Evolutionary conservation across 2,888 invertebrate genomes (phyloP), one percentile per base, ranked within the genome.

Genomic region (Zygothrica quintamaculata): DNA sequence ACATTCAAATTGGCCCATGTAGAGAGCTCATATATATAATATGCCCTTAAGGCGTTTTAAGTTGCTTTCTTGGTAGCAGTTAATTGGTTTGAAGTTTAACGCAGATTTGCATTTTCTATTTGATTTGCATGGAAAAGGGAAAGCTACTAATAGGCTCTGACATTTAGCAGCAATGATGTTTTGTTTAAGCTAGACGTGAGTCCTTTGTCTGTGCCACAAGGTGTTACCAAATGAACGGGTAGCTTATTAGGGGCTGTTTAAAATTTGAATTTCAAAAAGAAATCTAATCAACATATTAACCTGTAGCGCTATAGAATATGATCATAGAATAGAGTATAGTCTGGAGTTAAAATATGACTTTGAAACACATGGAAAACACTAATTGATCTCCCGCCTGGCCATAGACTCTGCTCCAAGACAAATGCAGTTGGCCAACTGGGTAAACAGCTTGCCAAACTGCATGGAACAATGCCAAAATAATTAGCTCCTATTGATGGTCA

Each of bases 41-140:
- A 43, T 71, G 61, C 62, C 85, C 79, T 62, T 72, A 74, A 81
- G 86, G 84, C 84, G 81, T 71, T 71, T 64, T 85, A 85, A 79
- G 84, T 74, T 74, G 65, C 77, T 85, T 84, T 69, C 67, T 73
- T 74, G 84, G 81, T 51, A 77, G 74, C 69, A 70, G 65, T 84
- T 82, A 82, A 82, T 82, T 82, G 82, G 82, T 80, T 82, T 77
- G 77, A 81, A 84, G 81, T 77, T 74, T 80, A 70, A 62, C 78
- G 67, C 62, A 50, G 47, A 81, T 76, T 80, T 80, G 82, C 76
- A 82, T 78, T 71, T 68, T 26, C 29, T 62, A 65, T 70, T 52
- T 55, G 22, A 18, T 43, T 39, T 33, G 22, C 18, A 5, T 22
- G n/a, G n/a, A n/a, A 22, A 22, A 47, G 51, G 55, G 42, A 51